These are phyloP conservation scores for Maccullochella peelii DNA, from an alignment of 2,113 vertebrate species.

Conservation along the genomic window DNA sequence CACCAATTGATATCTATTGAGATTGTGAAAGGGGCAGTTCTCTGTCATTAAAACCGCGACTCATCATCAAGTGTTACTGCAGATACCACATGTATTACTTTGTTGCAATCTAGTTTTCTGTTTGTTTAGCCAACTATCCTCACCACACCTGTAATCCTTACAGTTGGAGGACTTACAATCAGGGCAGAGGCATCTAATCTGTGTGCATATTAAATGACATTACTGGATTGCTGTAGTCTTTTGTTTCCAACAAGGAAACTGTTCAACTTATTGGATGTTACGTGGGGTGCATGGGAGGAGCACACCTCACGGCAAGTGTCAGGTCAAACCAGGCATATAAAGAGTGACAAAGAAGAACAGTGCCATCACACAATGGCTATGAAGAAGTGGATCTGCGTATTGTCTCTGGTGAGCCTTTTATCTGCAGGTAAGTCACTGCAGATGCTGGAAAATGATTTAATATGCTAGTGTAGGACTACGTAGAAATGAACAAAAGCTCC, in stretches of 20 bases:
- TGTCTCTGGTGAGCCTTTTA: constrained; percentile 42
- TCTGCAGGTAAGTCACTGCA: constrained; percentile 53
- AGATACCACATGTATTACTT: neutral
- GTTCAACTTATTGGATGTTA: neutral
- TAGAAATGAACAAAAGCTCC: neutral
- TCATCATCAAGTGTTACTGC: neutral
- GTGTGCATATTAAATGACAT: neutral
- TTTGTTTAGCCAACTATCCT: neutral
- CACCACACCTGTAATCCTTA: neutral
- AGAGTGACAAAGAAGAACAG: neutral
- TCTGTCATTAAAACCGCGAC: neutral
- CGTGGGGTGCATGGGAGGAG: constrained; percentile 10
- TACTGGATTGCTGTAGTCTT: neutral
- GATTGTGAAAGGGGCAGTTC: neutral
- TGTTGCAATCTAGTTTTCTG: neutral
- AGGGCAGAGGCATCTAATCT: neutral
- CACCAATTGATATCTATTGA: neutral
- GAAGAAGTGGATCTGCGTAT: constrained; percentile 2
- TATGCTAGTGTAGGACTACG: neutral
- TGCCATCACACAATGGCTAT: constrained; percentile 57
- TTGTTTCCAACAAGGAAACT: constrained; percentile 30
- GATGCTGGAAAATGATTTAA: neutral
- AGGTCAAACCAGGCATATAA: constrained; percentile 33
- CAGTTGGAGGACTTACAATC: neutral
- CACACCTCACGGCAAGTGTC: constrained; percentile 12